Base-by-base conservation (phyloP, 1,140 invertebrate genomes). In the Augochlora pura region DNA sequence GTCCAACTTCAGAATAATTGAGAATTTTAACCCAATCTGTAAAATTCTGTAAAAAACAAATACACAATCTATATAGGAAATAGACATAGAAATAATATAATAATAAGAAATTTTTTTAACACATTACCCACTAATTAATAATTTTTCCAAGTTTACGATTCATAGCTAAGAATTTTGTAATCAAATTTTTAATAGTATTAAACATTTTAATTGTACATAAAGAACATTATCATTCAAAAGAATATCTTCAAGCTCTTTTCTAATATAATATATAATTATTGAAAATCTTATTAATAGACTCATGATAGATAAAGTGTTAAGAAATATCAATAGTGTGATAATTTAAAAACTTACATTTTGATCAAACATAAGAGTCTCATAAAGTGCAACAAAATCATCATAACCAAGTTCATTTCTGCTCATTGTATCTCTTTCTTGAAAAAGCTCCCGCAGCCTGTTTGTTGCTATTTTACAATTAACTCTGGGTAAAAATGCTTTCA, bases 401-500 rank as follows among this genome's bases (percentile, higher is more conserved):
- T 98, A 99, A 25, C 96, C 96, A 77, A 99, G 95, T 93, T 98
- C 97, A 42, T 95, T 96, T 81, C 95, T 94, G 84, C 96, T 96
- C 32, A 94, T 93, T 14, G 94, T 95, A 91, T 99, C 98, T 2
- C 97, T 96, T 90, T 97, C 96, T 94, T 97, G 95, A 90, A 98
- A 98, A 77, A 96, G 89, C 88, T 98, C 96, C 88, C 97, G 94
- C 38, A 98, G 91, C 91, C 96, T 96, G 87, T 94, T 96, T 18
- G 96, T 99, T 18, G 96, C 95, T 90, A 99, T 96, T 95, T 99
- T 99, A 90, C 95, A 98, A 91, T 98, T 98, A 25, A 99, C 95
- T 93, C 96, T 96, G 65, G 97, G 96, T 67, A 99, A 93, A 93
- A 99, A 99, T 23, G 95, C 94, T 93, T 99, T 99, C 7, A 99